Evolutionary conservation across 1,140 invertebrate species (phyloP), one percentile per base, ranked within the genome.

Genomic region (Conopomorpha cramerella): DNA sequence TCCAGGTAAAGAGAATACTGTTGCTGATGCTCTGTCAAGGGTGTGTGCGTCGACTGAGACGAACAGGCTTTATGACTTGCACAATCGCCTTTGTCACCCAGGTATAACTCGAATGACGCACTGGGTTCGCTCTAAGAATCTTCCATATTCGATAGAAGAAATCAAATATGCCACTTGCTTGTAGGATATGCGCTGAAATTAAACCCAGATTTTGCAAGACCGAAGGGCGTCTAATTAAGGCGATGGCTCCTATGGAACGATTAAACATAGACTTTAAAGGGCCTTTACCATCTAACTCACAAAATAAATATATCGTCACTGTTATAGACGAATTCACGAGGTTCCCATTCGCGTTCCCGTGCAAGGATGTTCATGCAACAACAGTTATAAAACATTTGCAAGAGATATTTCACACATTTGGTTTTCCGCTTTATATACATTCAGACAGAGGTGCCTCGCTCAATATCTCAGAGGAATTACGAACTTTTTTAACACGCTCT

Each of bases 21-120:
- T 59, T 30, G 56, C 57, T 43, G 63, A 78, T 55, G 51, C 54
- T 29, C 46, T 62, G 37, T 51, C 65, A 39, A 17, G 73, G 46
- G 46, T 54, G 13, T 46, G 45, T 30, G 34, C 44, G n/a, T 11
- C 8, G n/a, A 16, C 33, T 8, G 11, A 30, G 11, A 29, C 30
- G 2, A 39, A 34, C 16, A 37, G 36, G 16, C n/a, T 46, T 13
- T 6, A 7, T 0, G 14, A 30, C 6, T 12, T 43, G 8, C 46
- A 48, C 16, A 8, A 36, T 2, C 1, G 13, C 13, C 28, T 48
- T 3, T 44, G 38, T 14, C 41, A 46, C 29, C 39, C 44, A 8
- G 39, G 44, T 2, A 10, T 46, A 15, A 45, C 34, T 10, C 12
- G 35, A 16, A 32, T 45, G 18, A 16, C 12, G 0, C 39, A 45